phyloP scores from a whole-genome alignment of 2,113 vertebrate species.

The Actinemys pallida region DNA sequence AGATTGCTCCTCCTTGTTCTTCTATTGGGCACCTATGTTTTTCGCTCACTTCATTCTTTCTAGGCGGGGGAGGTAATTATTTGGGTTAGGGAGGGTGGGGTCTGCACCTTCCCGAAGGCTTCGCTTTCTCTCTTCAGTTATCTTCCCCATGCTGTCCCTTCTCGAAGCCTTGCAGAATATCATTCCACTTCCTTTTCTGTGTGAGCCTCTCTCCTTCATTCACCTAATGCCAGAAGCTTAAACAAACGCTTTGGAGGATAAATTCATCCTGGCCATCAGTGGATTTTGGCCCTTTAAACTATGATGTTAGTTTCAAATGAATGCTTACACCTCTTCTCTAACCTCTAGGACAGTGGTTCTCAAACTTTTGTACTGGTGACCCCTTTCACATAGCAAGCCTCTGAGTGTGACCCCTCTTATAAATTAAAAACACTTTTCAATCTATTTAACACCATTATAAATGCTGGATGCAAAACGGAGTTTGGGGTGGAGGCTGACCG shows the following conservation, averaged over 20 bases:
- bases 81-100: background rate
- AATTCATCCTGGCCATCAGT: background rate
- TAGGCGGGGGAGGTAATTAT: background rate
- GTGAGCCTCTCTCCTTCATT: background rate
- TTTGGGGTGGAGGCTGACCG: too few relatives aligned
- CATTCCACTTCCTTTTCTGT: background rate
- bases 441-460: too few relatives aligned
- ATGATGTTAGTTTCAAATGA: background rate
- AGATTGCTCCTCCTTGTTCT: background rate
- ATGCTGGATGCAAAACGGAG: too few relatives aligned
- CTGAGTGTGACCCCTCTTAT: too few relatives aligned
- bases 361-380: too few relatives aligned
- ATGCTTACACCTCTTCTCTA: too few relatives aligned
- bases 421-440: too few relatives aligned
- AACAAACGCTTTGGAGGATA: background rate
- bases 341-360: background rate
- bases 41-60: background rate
- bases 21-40: background rate
- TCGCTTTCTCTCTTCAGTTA: background rate
- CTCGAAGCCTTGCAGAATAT: background rate
- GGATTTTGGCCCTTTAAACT: background rate
- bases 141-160: background rate
- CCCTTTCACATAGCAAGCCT: too few relatives aligned
- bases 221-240: background rate
- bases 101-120: background rate